Conservation (phyloP, 2,113 vertebrate genomes). For the Bos taurus region DNA sequence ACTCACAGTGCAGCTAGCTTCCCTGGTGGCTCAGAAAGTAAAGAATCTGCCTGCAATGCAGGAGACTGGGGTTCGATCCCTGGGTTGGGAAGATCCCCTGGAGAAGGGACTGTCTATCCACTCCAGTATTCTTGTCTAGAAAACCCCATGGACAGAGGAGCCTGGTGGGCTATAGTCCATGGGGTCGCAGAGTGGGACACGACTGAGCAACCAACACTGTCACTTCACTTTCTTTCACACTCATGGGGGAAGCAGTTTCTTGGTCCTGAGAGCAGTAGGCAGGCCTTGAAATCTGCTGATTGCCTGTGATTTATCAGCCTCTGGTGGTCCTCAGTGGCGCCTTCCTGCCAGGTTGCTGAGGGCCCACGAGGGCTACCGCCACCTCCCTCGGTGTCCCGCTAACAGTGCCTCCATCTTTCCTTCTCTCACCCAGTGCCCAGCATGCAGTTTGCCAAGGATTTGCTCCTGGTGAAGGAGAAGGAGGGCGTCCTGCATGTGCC, state of each 20-base stretch:
- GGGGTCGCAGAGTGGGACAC: fast-evolving
- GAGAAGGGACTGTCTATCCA: not conserved
- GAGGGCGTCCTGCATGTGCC: slow-evolving; percentile 87
- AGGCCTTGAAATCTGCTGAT: not conserved
- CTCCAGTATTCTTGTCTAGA: not conserved
- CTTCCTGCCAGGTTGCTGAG: not conserved
- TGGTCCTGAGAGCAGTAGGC: not conserved
- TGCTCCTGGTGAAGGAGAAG: slow-evolving; percentile 88
- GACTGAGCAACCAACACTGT: fast-evolving
- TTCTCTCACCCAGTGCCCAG: slow-evolving; percentile 86
- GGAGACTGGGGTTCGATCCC: not conserved
- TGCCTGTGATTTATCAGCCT: not conserved
- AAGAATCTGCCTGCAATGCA: not conserved
- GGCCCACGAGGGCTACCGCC: not conserved
- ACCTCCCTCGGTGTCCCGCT: not conserved
- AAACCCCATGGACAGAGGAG: not conserved
- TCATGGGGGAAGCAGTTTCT: not conserved
- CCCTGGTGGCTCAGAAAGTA: not conserved
- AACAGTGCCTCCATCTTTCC: not conserved
- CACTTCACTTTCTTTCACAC: not conserved
- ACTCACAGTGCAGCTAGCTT: not conserved
- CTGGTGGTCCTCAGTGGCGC: not conserved
- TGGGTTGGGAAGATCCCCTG: not conserved
- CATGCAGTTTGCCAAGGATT: slow-evolving; percentile 95
- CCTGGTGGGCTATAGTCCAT: not conserved